These are phyloP conservation scores for Pelmatolapia mariae DNA, from an alignment of 2,113 vertebrate genomes.

Conservation along the genomic window DNA sequence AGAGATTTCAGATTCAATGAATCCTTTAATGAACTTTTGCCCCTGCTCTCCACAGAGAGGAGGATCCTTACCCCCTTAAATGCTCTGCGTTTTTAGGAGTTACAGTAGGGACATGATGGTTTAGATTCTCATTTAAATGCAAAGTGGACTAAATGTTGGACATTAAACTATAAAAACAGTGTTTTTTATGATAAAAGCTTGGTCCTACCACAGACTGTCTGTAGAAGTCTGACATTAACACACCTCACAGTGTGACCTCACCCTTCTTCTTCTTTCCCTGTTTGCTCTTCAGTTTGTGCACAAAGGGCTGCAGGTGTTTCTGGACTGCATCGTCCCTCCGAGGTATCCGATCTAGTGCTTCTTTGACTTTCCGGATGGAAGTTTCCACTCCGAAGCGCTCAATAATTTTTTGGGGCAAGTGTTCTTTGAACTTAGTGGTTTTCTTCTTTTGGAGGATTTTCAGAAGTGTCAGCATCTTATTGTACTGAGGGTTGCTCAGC, in stretches of 20 bases:
- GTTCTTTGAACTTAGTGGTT: not conserved
- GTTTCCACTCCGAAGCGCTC: not conserved
- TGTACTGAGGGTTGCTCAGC: rapidly evolving
- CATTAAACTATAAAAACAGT: not conserved
- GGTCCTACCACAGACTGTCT: not conserved
- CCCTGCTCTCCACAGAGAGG: not conserved
- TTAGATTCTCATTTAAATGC: not conserved
- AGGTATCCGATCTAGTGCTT: not conserved
- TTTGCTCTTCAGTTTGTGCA: not conserved
- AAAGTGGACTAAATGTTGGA: not conserved
- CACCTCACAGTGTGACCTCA: not conserved
- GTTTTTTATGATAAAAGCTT: not conserved
- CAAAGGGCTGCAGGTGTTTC: not conserved
- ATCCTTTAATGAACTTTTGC: not conserved
- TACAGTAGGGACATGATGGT: not conserved
- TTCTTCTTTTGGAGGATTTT: not conserved
- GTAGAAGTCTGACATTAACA: not conserved
- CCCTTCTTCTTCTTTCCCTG: not conserved
- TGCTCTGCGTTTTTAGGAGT: not conserved
- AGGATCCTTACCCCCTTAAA: not conserved
- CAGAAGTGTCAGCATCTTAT: not conserved
- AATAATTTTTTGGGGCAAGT: not conserved
- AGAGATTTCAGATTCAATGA: not conserved
- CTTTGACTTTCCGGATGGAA: not conserved
- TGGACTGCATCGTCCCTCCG: not conserved